These are phyloP conservation scores for Limonius californicus DNA, from an alignment of 1,140 invertebrate species.

Conservation along the genomic window DNA sequence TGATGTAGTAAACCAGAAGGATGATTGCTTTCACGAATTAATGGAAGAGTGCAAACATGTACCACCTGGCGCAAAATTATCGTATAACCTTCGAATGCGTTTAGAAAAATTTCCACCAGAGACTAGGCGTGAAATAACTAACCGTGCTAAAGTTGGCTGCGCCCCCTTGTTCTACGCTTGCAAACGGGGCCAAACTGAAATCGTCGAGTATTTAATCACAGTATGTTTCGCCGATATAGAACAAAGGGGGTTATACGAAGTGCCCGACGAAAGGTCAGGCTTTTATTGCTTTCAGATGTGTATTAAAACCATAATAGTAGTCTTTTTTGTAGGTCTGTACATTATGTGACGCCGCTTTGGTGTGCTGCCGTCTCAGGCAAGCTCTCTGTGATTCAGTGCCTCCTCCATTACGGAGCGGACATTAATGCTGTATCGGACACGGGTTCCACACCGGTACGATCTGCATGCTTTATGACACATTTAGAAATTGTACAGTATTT, in stretches of 20 bases:
- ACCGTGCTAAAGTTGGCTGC: slow-evolving; percentile 68
- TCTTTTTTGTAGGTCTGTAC: slow-evolving; percentile 60
- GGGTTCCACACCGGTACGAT: slow-evolving; percentile 84
- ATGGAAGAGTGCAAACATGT: slow-evolving; percentile 65
- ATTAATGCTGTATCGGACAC: slow-evolving; percentile 82
- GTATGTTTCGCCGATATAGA: slow-evolving; percentile 81
- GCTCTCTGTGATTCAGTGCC: slow-evolving; percentile 70
- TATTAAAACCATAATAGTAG: too few relatives aligned
- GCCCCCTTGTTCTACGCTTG: slow-evolving; percentile 84
- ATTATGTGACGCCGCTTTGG: slow-evolving; percentile 88
- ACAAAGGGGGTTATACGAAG: slow-evolving; percentile 74
- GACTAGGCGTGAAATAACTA: slow-evolving; percentile 61
- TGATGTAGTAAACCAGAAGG: slow-evolving; percentile 52
- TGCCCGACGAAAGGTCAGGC: slow-evolving; percentile 56
- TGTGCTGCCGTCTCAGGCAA: slow-evolving; percentile 87
- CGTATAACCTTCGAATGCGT: slow-evolving; percentile 58
- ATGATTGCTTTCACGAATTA: slow-evolving; percentile 62
- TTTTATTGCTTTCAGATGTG: not conserved
- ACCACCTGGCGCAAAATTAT: slow-evolving; percentile 64
- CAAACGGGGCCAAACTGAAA: slow-evolving; percentile 78
- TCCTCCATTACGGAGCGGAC: slow-evolving; percentile 77
- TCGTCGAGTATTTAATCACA: slow-evolving; percentile 83
- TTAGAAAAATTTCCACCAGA: slow-evolving; percentile 59
- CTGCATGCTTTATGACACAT: slow-evolving; percentile 92
- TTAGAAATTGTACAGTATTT: slow-evolving; percentile 75